A percentile compares a stretch with the other conserved stretches of the same genome.
phyloP scores from a whole-genome alignment of 1,140 invertebrate species.

The Penaeus japonicus region DNA sequence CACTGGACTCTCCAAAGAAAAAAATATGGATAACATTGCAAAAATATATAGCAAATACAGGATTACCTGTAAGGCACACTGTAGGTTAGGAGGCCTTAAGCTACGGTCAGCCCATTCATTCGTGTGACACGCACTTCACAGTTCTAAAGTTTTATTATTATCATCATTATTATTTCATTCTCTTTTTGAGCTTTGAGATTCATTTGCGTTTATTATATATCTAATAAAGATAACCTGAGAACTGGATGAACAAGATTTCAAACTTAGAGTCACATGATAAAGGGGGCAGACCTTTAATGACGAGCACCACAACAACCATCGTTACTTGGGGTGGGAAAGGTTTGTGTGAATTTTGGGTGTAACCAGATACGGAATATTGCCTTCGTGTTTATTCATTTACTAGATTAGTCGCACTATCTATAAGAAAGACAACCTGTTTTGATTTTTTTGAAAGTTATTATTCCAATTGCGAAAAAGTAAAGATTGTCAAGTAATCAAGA shows the following conservation, averaged over 20 bases:
- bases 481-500: too few relatives aligned
- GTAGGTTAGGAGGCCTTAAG: conserved; percentile 34
- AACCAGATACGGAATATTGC: too few relatives aligned
- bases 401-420: too few relatives aligned
- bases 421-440: neutral
- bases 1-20: too few relatives aligned
- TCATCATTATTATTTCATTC: neutral
- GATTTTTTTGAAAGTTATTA: neutral
- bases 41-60: too few relatives aligned
- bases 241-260: neutral
- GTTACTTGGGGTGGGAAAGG: neutral
- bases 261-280: neutral
- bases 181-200: neutral
- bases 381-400: too few relatives aligned
- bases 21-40: too few relatives aligned
- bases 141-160: neutral
- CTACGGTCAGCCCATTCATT: neutral
- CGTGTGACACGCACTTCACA: too few relatives aligned
- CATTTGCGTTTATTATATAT: conserved; percentile 3
- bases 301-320: conserved; percentile 50
- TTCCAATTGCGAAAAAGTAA: too few relatives aligned
- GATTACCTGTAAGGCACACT: neutral
- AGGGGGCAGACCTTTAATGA: neutral
- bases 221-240: neutral
- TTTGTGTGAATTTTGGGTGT: too few relatives aligned